Conservation (phyloP, 2,888 invertebrate species). For the Callinectes sapidus region DNA sequence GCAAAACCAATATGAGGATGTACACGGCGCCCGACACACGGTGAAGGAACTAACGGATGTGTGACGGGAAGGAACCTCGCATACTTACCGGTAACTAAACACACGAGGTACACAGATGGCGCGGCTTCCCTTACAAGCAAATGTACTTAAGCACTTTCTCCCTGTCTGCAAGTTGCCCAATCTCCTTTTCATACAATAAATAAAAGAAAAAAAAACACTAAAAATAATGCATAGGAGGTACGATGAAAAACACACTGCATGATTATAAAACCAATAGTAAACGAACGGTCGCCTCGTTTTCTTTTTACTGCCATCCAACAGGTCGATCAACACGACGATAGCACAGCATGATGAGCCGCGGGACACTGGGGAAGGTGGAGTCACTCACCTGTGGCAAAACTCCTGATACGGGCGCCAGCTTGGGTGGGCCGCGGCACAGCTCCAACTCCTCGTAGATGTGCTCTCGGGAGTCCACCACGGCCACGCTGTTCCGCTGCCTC, state of each 20-base stretch:
- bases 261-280: background rate
- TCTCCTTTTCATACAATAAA: background rate
- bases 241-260: background rate
- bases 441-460: conserved; percentile 72
- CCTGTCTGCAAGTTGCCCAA: background rate
- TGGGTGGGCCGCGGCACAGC: conserved; percentile 69
- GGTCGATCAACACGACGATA: background rate
- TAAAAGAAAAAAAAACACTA: background rate
- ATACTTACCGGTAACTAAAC: background rate
- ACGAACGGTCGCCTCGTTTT: background rate
- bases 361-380: background rate
- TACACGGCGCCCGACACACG: background rate
- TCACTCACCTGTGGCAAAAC: conserved; percentile 71
- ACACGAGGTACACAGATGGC: background rate
- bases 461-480: conserved; percentile 72
- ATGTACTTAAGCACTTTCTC: background rate
- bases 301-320: background rate
- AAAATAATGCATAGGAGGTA: background rate
- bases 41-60: background rate
- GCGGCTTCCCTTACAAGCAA: background rate
- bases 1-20: background rate
- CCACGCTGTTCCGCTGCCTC: conserved; percentile 72
- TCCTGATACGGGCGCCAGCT: conserved; percentile 70
- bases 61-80: background rate
- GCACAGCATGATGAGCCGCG: background rate